Percentiles rank a stretch among this genome's conserved stretches.
Conservation (phyloP, 2,888 invertebrate species). For the Carcina quercana region DNA sequence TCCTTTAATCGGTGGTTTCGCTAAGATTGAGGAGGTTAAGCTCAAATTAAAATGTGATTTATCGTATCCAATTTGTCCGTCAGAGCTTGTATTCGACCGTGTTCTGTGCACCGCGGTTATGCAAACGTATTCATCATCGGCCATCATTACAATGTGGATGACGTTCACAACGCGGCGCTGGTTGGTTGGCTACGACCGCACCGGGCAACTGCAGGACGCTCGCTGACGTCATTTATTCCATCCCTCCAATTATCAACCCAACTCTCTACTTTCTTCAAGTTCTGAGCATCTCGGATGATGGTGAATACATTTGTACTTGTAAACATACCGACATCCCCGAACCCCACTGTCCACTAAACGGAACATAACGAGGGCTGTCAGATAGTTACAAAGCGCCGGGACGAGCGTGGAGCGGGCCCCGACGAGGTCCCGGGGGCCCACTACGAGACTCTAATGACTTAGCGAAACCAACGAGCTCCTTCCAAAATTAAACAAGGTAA, state of each 20-base stretch:
- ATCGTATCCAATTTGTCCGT: conserved; percentile 45
- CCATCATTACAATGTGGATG: no score
- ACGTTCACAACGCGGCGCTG: no score
- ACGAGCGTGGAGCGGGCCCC: conserved; percentile 35
- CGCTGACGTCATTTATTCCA: no score
- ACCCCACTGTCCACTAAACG: no score
- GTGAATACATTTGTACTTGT: no score
- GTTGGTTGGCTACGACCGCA: no score
- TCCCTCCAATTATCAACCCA: no score
- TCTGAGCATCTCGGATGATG: no score
- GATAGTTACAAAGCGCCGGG: conserved; percentile 39
- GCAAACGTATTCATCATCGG: conserved; percentile 15
- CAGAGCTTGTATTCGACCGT: conserved; percentile 25
- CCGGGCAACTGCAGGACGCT: no score
- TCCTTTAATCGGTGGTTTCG: conserved; percentile 23
- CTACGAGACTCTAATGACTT: conserved; percentile 58
- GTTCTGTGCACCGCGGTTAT: conserved; percentile 15
- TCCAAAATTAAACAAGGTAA: conserved; percentile 68
- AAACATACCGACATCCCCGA: no score
- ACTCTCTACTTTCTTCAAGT: no score
- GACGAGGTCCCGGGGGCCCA: conserved; percentile 8
- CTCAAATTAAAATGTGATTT: conserved; percentile 46
- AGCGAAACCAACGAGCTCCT: conserved; percentile 61
- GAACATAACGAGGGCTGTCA: conserved; percentile 31
- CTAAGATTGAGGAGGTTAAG: conserved; percentile 34